These are phyloP conservation scores for Tenualosa ilisha DNA, from an alignment of 2,797 vertebrate species.

Conservation along the genomic window DNA sequence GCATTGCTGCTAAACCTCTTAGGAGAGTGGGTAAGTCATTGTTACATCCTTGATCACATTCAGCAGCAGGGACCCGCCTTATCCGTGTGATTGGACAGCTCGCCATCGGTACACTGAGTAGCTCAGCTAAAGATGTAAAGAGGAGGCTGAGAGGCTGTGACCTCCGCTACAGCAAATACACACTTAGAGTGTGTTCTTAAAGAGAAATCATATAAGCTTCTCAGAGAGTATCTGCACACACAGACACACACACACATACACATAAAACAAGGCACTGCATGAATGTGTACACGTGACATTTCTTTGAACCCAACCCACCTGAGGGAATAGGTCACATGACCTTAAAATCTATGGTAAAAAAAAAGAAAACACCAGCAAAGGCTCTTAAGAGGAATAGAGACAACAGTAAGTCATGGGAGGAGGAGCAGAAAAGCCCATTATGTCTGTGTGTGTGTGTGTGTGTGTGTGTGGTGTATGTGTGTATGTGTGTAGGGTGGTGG, in stretches of 20 bases:
- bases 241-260: slow-evolving; percentile 4
- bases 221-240: background rate
- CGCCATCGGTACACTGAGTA: background rate
- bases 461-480: background rate
- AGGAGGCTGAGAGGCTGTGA: background rate
- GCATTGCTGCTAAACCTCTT: too few relatives aligned
- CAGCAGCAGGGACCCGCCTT: background rate
- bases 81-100: background rate
- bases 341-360: background rate
- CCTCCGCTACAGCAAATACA: background rate
- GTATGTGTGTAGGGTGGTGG: background rate
- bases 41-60: background rate
- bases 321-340: background rate
- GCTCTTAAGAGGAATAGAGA: background rate
- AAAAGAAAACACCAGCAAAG: background rate
- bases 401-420: background rate
- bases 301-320: background rate
- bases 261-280: background rate
- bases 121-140: background rate
- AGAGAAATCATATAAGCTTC: background rate
- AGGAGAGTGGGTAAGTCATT: too few relatives aligned
- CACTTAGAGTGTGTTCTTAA: background rate
- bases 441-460: slow-evolving; percentile 7
- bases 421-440: background rate
- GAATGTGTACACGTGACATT: background rate